Base-by-base conservation (phyloP, 2,113 vertebrate species). In the Syngnathus floridae region DNA sequence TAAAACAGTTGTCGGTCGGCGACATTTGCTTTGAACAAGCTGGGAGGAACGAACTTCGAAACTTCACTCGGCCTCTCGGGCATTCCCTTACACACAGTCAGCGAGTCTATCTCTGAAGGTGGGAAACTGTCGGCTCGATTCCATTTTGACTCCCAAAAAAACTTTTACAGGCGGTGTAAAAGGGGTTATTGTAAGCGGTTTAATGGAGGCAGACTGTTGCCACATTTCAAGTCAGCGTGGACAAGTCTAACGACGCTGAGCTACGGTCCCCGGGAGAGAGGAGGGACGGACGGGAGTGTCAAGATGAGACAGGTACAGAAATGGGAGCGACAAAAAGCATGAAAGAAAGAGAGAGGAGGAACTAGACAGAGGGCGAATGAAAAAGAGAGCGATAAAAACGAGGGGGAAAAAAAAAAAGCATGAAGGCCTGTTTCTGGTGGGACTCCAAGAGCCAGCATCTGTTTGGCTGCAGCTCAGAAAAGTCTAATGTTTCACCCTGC, bases 391-490 rank as follows among this genome's bases (percentile, higher is more conserved):
- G 48, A 70, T 61, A 60, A 61, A 61, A 58, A 69, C 41, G 76
- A 62, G 80, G 59, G 71, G 70, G 75, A 65, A 67, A 82, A 67
- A 81, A 83, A 79, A 79, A 66, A 80, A 77, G 79, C 83, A 88
- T 81, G 86, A 88, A 90, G 86, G 82, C 86, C 88, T 84, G 81
- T 87, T 89, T 90, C 82, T 84, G 85, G 87, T 89, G 88, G 79
- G 89, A 88, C 86, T 90, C 88, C 90, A 91, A 90, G 84, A 89
- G 83, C 82, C 86, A 89, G 90, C 91, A 91, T 92, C 89, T 91
- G 90, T 91, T 91, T 92, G 91, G 91, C 91, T 88, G 74, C 65
- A 59, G 76, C 86, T 92, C 90, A 91, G 88, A 91, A 90, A 91
- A 90, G 87, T 90, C 88, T 90, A 89, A 86, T 88, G 90, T 91